Percentiles rank a stretch among this genome's conserved stretches.
phyloP scores from a whole-genome alignment of 2,113 vertebrate species.

The Nymphicus hollandicus region DNA sequence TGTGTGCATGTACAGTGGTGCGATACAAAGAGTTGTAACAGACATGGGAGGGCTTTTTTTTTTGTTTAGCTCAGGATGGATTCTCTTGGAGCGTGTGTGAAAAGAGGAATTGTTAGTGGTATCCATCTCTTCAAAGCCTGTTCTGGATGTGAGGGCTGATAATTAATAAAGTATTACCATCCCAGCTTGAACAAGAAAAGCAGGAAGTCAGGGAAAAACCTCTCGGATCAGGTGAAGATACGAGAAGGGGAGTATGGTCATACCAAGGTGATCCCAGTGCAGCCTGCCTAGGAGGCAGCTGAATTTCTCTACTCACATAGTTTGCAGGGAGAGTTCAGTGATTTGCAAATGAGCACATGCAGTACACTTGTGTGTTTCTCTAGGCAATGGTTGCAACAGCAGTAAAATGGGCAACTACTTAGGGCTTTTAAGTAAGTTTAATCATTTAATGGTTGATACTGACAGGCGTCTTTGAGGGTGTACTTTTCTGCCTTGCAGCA shows the following conservation, averaged over 20 bases:
- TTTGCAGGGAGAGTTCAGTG: slow-evolving; percentile 69
- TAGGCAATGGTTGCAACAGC: slow-evolving; percentile 70
- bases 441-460: slow-evolving; percentile 70
- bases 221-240: background rate
- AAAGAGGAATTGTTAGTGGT: slow-evolving; percentile 61
- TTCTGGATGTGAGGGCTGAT: slow-evolving; percentile 43
- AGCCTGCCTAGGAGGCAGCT: slow-evolving; percentile 51
- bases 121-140: slow-evolving; percentile 44
- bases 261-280: background rate
- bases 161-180: slow-evolving; percentile 30
- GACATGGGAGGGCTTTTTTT: background rate
- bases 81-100: slow-evolving; percentile 39
- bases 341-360: slow-evolving; percentile 66
- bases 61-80: slow-evolving; percentile 60
- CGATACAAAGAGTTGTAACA: background rate
- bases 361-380: slow-evolving; percentile 61
- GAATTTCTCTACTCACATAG: slow-evolving; percentile 59
- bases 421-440: slow-evolving; percentile 70
- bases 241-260: background rate
- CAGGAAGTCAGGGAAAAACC: background rate
- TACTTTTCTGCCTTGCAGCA: slow-evolving; percentile 81
- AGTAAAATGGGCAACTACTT: slow-evolving; percentile 68
- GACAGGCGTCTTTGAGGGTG: slow-evolving; percentile 69
- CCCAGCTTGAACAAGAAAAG: background rate
- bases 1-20: background rate